phyloP scores from a whole-genome alignment of 2,797 vertebrate species.

The Acanthurus leucopareius region DNA sequence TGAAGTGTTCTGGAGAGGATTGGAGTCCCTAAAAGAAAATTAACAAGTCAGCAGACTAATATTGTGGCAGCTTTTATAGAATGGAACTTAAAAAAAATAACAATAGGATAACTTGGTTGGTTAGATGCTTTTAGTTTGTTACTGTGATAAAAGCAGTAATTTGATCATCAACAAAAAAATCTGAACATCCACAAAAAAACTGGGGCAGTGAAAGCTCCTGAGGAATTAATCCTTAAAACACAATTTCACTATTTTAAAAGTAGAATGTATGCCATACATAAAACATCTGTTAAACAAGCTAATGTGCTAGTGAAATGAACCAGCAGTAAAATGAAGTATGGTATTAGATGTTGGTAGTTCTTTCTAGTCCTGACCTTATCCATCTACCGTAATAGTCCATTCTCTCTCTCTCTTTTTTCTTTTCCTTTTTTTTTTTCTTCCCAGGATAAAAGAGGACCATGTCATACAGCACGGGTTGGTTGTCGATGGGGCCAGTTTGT shows the following conservation, averaged over 20 bases:
- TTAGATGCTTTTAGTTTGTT: not conserved
- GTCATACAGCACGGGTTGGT: constrained; percentile 97
- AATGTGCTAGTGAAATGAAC: not conserved
- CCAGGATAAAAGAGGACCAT: constrained; percentile 95
- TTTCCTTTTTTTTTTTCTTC: not conserved
- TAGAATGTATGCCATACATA: not conserved
- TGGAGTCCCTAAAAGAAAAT: not conserved
- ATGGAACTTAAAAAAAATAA: not conserved
- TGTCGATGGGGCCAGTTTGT: constrained; percentile 96
- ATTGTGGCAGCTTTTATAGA: not conserved
- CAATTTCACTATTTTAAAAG: not conserved
- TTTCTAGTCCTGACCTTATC: not conserved
- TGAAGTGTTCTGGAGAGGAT: not conserved
- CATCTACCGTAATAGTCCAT: not conserved
- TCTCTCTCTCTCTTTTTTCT: not conserved
- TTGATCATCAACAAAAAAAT: too few relatives aligned
- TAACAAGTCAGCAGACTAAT: not conserved
- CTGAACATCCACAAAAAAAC: not conserved
- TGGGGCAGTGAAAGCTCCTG: too few relatives aligned
- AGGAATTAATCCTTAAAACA: not conserved
- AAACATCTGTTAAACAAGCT: not conserved
- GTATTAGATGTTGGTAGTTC: not conserved
- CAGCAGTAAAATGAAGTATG: not conserved
- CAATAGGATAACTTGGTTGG: not conserved
- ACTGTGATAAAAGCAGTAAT: not conserved